Base-by-base conservation (phyloP, 2,797 vertebrate species). In the Epinephelus coioides region DNA sequence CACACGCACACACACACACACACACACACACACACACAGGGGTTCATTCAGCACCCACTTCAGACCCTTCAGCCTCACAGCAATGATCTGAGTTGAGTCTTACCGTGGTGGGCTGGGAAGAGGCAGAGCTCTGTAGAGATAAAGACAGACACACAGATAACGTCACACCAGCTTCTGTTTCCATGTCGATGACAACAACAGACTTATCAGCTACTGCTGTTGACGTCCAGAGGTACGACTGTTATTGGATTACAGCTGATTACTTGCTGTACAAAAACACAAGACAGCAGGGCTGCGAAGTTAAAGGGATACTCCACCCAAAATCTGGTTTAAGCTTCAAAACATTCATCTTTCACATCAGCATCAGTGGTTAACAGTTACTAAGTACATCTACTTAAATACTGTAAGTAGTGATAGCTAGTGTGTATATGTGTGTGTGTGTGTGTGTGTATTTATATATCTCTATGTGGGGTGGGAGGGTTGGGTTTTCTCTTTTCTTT, bases 31-130 rank as follows among this genome's bases (percentile, higher is more conserved):
- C 40, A 43, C 11, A 43, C 40, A 43, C 11, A 43, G 1, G 7
- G 30, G 6, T 34, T 34, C 34, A 34, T 7, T 34, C 34, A 34
- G 34, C 34, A 34, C 34, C 34, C 34, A n/a, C 17, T 51, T 23
- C 18, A 47, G 55, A 46, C 63, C n/a, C 69, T 54, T 44, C 50
- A 34, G 34, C 34, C 34, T 34, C 34, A 34, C 34, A 34, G 7
- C 34, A 34, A 6, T 34, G 34, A 34, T 34, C 34, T 34, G 6
- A 34, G 34, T 34, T 8, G 6, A 59, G 38, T n/a, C 46, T 98
- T 98, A 99, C 98, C 98, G 97, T 96, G 98, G 95, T 51, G 97
- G 96, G 82, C 97, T 95, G 11, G 97, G 97, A 87, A 98, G 97
- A 54, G 97, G 97, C 80, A 98, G 96, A 91, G 97, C 96, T 95